phyloP scores from a whole-genome alignment of 2,888 invertebrate genomes.

The Lutraria lutraria region DNA sequence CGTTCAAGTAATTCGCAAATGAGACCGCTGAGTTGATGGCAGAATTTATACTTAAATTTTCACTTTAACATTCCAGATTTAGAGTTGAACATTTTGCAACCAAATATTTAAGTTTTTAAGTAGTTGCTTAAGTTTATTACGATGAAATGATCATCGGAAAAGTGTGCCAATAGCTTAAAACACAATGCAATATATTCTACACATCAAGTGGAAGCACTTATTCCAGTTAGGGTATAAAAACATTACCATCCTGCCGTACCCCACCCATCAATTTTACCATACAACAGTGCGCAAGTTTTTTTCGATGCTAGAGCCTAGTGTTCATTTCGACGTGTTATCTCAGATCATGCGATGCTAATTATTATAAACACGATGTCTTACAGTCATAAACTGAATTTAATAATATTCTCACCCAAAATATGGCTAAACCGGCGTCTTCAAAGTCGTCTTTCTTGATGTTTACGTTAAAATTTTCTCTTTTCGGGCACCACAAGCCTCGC shows the following conservation, averaged over 20 bases:
- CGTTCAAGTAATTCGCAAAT: not conserved
- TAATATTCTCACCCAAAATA: conserved; percentile 28
- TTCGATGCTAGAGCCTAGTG: not conserved
- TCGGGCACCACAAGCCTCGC: conserved; percentile 33
- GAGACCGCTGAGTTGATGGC: not conserved
- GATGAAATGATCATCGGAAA: not conserved
- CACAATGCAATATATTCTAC: not conserved
- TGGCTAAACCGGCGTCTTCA: conserved; percentile 31
- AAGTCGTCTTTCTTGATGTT: conserved; percentile 25
- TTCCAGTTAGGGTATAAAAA: not conserved
- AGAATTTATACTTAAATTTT: not conserved
- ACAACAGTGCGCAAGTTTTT: conserved; percentile 55
- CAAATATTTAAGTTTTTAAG: not conserved
- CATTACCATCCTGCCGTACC: conserved; percentile 20
- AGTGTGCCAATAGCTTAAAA: not conserved
- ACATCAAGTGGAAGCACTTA: not conserved
- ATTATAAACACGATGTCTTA: not conserved
- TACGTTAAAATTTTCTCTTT: conserved; percentile 33
- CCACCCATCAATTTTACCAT: conserved; percentile 61
- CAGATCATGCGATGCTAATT: not conserved
- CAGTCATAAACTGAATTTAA: not conserved
- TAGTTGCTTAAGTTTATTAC: not conserved
- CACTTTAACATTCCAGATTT: not conserved
- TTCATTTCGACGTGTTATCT: not conserved
- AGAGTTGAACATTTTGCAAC: not conserved